Evolutionary conservation across 2,888 invertebrate genomes (phyloP), one percentile per base, ranked within the genome.

Genomic region (Epinotia brunnichana): DNA sequence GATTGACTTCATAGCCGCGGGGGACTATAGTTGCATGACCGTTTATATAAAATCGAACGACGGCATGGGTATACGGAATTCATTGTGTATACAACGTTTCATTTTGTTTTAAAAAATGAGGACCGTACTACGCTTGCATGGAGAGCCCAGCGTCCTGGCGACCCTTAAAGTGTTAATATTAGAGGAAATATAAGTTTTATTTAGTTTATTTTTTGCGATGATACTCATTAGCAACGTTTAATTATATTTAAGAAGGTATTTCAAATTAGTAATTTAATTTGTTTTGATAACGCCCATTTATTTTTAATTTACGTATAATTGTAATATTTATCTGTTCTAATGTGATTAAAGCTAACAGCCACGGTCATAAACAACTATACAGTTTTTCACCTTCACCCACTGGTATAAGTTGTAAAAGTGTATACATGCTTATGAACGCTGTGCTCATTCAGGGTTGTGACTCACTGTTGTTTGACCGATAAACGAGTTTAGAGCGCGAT

Each of bases 161-260:
- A 29, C 29, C 15, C 13, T 44, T 15, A 44, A 44, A 44, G 2
- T 41, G 41, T 44, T 15, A 44, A 21, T 56, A 10, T 4, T 29
- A 29, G 57, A 29, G 24, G n/a, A 21, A 5, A 57, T 57, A 3
- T 39, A 35, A 19, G 60, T 56, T 74, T 73, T 71, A 51, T 63
- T 76, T 77, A 76, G 11, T 62, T 74, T 64, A 59, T 69, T 76
- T 77, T 68, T 69, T 51, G 76, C 67, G 71, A 75, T 74, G 81
- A 82, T 82, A 82, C 80, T 82, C 81, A 82, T 78, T 82, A 81
- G 82, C 73, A 66, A 74, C 77, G 76, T 70, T 59, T 63, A 57
- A 51, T 54, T 68, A 62, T 24, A 11, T 51, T 61, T 53, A 53
- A 69, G 51, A 48, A 48, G 13, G 13, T n/a, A n/a, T 51, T 13